Conservation (phyloP, 2,888 invertebrate genomes). For the Drosophila subquinaria region DNA sequence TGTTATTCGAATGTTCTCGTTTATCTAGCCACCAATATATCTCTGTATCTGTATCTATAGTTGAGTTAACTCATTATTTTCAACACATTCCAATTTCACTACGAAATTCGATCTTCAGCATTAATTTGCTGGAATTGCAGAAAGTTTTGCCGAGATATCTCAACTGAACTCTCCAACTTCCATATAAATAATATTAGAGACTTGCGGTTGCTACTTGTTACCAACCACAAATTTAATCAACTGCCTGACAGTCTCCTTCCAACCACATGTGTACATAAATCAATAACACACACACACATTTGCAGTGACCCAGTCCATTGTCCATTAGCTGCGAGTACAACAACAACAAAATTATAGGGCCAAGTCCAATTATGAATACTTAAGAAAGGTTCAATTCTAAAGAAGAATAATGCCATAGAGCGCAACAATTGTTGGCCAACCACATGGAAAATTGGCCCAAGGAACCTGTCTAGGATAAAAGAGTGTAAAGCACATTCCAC, state of each 20-base stretch:
- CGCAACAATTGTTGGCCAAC: conserved; percentile 67
- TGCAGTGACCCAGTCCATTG: conserved; percentile 43
- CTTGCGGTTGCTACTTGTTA: conserved; percentile 31
- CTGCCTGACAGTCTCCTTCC: conserved; percentile 5
- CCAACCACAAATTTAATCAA: conserved; percentile 44
- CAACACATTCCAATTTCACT: background rate
- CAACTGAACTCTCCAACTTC: background rate
- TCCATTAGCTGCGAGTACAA: conserved; percentile 39
- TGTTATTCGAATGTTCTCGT: too few species aligned
- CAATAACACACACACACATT: conserved; percentile 33
- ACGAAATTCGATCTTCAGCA: background rate
- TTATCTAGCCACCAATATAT: background rate
- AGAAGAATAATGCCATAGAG: conserved; percentile 18
- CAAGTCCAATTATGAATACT: conserved; percentile 41
- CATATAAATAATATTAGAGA: background rate
- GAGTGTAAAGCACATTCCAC: conserved; percentile 18
- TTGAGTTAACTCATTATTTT: background rate
- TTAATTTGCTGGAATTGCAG: background rate
- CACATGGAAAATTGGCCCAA: conserved; percentile 65
- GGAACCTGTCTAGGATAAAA: conserved; percentile 20
- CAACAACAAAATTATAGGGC: conserved; percentile 41
- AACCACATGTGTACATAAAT: conserved; percentile 29
- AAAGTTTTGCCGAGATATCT: background rate
- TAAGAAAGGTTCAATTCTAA: conserved; percentile 15
- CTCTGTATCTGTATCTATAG: background rate